Percentiles rank a stretch among this genome's conserved stretches.
These are phyloP conservation scores for Palythoa grandiflora DNA, from an alignment of 92 coral and sea anemone species.

Conservation along the genomic window DNA sequence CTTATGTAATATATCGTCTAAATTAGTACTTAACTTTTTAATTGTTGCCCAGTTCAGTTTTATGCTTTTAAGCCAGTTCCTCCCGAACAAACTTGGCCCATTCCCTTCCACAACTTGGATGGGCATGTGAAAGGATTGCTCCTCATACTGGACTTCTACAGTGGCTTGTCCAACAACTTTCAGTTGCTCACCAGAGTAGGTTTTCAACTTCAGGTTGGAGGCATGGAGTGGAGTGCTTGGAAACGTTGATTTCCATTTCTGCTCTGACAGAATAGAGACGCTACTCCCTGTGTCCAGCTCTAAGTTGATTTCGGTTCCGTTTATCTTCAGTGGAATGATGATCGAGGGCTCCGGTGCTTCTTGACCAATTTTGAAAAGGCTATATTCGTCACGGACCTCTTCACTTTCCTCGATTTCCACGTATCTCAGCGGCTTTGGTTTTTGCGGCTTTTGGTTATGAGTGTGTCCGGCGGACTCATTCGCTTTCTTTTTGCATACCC, in stretches of 20 bases:
- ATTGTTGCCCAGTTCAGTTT: slow-evolving; percentile 53
- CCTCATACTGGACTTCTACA: slow-evolving; percentile 39
- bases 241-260: too few species aligned
- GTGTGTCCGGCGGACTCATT: not conserved
- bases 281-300: slow-evolving; percentile 43
- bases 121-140: slow-evolving; percentile 20
- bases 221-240: too few species aligned
- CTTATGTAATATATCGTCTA: not conserved
- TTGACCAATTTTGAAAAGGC: slow-evolving; percentile 21
- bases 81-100: too few species aligned
- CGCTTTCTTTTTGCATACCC: slow-evolving; percentile 36
- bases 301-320: slow-evolving; percentile 16
- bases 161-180: slow-evolving; percentile 29
- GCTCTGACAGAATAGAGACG: not conserved
- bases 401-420: not conserved
- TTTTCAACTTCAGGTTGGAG: not conserved
- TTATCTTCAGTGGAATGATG: slow-evolving; percentile 29
- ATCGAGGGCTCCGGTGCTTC: slow-evolving; percentile 52
- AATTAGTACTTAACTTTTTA: slow-evolving; percentile 17
- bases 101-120: slow-evolving; percentile 46
- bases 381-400: slow-evolving; percentile 7
- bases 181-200: slow-evolving; percentile 54
- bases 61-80: not conserved
- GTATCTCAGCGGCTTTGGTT: not conserved
- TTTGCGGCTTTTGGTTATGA: too few species aligned